These are phyloP conservation scores for Mycetomoellerius zeteki DNA, from an alignment of 1,140 invertebrate species.

Conservation along the genomic window DNA sequence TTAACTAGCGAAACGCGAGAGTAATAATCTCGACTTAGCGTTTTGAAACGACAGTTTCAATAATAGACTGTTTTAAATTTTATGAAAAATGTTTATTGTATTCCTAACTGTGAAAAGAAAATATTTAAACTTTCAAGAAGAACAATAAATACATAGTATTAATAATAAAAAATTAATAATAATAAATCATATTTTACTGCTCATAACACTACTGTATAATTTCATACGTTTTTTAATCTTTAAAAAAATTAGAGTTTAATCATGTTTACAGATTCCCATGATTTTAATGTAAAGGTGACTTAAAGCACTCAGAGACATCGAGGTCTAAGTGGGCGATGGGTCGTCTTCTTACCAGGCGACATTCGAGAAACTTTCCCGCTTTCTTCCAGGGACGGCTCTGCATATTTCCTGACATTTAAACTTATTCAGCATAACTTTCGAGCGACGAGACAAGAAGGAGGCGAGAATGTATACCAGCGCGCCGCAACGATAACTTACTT, in stretches of 20 bases:
- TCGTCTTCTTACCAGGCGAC: slow-evolving; percentile 27
- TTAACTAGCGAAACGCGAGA: slow-evolving; percentile 38
- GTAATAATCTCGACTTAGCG: slow-evolving; percentile 38
- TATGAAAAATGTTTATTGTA: slow-evolving; percentile 49
- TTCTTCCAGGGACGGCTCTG: slow-evolving; percentile 45
- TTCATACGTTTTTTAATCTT: not conserved
- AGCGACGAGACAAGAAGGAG: slow-evolving; percentile 19
- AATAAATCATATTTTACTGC: not conserved
- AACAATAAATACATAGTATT: not conserved
- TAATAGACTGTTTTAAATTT: not conserved
- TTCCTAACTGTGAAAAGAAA: not conserved
- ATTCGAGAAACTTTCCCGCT: slow-evolving; percentile 52
- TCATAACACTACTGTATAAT: not conserved
- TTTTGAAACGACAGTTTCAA: slow-evolving; percentile 18
- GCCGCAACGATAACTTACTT: slow-evolving; percentile 55
- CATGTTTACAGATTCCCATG: slow-evolving; percentile 14
- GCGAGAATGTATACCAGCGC: slow-evolving; percentile 22
- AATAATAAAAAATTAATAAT: not conserved
- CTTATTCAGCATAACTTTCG: slow-evolving; percentile 39
- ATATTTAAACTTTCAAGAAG: not conserved
- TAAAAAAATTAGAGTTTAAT: not conserved
- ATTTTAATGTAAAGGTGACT: slow-evolving; percentile 43
- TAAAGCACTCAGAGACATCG: slow-evolving; percentile 22
- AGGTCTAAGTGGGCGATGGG: not conserved
- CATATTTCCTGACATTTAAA: slow-evolving; percentile 62